Base-by-base conservation (phyloP, 2,888 invertebrate genomes). In the Watsonalla binaria region DNA sequence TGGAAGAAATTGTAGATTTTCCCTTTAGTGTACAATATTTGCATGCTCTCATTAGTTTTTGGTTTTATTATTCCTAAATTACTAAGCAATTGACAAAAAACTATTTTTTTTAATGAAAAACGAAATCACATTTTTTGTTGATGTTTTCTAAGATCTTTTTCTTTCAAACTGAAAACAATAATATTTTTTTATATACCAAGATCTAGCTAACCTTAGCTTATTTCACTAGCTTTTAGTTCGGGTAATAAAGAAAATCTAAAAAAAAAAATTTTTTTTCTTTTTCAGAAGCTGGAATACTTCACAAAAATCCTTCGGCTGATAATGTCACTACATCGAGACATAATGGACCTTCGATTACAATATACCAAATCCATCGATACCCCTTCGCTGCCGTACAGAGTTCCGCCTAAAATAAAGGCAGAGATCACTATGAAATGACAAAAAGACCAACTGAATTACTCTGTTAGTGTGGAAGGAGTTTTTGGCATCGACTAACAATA, bases 1-100 rank as follows among this genome's bases (percentile, higher is more conserved):
- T 48, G n/a, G 6, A 34, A 35, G 0, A 24, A 46, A 5, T 58
- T 58, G 50, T 53, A 70, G 68, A 60, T 70, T 81, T 86, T 91
- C 91, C 91, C 91, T 91, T 91, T 91, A 91, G 90, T 91, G 91
- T 91, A 87, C 90, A 90, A 90, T 86, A 79, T 72, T 65, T 77
- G 83, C 84, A 84, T 85, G 86, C 80, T 70, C 63, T 59, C 51
- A 45, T 56, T 34, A n/a, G n/a, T 37, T 39, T 24, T 57, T 52
- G 35, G 33, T 37, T 52, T 55, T 59, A 24, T 24, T 24, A 24
- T 54, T 46, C 14, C 14, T 13, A 13, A 46, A 7, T 14, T 14
- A 14, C 5, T 14, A 6, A 46, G 13, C 7, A 45, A 13, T 13
- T 13, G 5, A 13, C 13, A 45, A 13, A 13, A 13, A 14, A 13